Evolutionary conservation across 2,888 invertebrate genomes (phyloP).

Genomic region (Amiota minor): DNA sequence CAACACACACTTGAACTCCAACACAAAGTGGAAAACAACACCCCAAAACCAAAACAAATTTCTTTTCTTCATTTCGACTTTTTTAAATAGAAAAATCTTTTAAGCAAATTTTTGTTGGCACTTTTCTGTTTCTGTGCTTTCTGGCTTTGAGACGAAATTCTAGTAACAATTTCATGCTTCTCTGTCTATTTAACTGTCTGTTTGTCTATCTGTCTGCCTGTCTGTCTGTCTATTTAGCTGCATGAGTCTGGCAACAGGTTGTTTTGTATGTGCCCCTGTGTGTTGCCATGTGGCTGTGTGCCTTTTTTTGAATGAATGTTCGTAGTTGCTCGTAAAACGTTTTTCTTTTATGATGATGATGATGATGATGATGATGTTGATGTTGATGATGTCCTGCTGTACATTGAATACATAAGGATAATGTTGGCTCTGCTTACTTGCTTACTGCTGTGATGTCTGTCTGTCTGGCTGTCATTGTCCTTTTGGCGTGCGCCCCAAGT

Average conservation of each 20-base stretch:
- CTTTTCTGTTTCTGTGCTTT: not conserved
- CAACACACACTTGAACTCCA: too few relatives aligned
- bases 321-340: conserved; percentile 62
- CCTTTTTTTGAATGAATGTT: conserved; percentile 60
- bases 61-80: conserved; percentile 6
- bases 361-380: not conserved
- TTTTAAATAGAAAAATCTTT: conserved; percentile 17
- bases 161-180: conserved; percentile 45
- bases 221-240: conserved; percentile 15
- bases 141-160: not conserved
- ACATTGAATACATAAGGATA: not conserved
- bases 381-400: not conserved
- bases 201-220: conserved; percentile 24
- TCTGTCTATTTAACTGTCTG: conserved; percentile 18
- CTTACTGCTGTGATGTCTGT: conserved; percentile 34
- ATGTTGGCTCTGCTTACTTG: too few relatives aligned
- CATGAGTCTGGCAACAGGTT: conserved; percentile 21
- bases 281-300: conserved; percentile 41
- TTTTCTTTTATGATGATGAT: conserved; percentile 60
- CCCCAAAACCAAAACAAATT: too few relatives aligned
- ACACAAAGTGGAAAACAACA: too few relatives aligned
- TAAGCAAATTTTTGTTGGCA: conserved; percentile 24
- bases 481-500: conserved; percentile 65
- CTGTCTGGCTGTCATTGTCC: conserved; percentile 30
- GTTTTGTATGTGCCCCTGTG: conserved; percentile 26